Conservation (phyloP, 2,797 vertebrate species). For the Gallinago stenura region DNA sequence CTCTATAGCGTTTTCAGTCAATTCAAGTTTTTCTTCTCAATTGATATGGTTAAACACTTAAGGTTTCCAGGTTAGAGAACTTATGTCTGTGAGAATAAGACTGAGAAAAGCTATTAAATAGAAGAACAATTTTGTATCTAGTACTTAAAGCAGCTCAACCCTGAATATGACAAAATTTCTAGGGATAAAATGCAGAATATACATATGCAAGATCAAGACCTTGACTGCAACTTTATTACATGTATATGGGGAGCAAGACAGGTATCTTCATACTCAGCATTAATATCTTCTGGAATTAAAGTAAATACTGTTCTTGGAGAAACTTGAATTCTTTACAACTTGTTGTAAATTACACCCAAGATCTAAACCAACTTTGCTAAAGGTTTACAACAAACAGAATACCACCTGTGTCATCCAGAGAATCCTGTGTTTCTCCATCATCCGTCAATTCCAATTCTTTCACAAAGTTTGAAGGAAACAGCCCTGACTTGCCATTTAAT, state of each 20-base stretch:
- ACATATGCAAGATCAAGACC: background rate
- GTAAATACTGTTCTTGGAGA: background rate
- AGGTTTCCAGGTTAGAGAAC: background rate
- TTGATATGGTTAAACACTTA: background rate
- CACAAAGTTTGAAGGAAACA: slow-evolving; percentile 96
- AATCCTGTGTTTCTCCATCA: slow-evolving; percentile 84
- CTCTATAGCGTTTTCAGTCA: background rate
- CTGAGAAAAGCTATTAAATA: background rate
- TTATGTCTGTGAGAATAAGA: background rate
- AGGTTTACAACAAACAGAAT: background rate
- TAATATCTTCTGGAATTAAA: background rate
- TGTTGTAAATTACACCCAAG: background rate
- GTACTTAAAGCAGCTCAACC: background rate
- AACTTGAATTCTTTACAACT: background rate
- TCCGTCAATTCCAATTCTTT: slow-evolving; percentile 89
- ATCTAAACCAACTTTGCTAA: background rate
- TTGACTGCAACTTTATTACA: background rate
- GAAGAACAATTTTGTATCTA: background rate
- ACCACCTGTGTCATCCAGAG: slow-evolving; percentile 85
- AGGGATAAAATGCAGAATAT: background rate
- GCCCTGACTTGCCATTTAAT: slow-evolving; percentile 85
- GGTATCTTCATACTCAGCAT: background rate
- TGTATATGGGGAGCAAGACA: background rate
- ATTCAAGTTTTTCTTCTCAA: background rate
- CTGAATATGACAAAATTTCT: background rate